Evolutionary conservation across 2,113 vertebrate species (phyloP).

Genomic region (Tupaia chinensis): DNA sequence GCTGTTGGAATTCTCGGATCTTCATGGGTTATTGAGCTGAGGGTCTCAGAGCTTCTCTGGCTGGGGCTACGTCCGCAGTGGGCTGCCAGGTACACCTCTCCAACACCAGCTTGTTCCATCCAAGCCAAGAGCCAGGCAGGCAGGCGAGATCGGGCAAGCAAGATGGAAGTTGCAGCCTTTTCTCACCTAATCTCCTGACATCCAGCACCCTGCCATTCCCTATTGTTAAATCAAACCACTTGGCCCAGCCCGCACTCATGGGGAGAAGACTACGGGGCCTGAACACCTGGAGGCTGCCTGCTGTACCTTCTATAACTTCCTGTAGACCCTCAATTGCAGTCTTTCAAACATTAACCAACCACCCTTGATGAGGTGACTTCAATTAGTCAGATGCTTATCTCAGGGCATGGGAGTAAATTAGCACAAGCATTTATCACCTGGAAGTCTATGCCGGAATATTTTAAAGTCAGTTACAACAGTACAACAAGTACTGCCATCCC

Average conservation of each 20-base stretch:
- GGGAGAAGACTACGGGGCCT: not conserved
- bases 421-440: not conserved
- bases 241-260: not conserved
- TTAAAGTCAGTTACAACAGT: not conserved
- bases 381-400: not conserved
- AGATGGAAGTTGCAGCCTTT: not conserved
- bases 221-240: not conserved
- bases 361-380: not conserved
- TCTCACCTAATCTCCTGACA: not conserved
- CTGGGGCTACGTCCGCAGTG: not conserved
- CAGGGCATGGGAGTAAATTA: not conserved
- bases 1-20: not conserved
- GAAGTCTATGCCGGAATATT: constrained; percentile 26
- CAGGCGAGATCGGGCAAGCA: not conserved
- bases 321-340: not conserved
- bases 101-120: not conserved
- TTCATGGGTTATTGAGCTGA: not conserved
- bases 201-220: not conserved
- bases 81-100: not conserved
- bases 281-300: not conserved
- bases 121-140: not conserved
- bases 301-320: not conserved
- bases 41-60: not conserved
- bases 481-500: not conserved
- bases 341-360: not conserved